phyloP scores from a whole-genome alignment of 2,797 vertebrate genomes.

The Cetoscarus ocellatus region DNA sequence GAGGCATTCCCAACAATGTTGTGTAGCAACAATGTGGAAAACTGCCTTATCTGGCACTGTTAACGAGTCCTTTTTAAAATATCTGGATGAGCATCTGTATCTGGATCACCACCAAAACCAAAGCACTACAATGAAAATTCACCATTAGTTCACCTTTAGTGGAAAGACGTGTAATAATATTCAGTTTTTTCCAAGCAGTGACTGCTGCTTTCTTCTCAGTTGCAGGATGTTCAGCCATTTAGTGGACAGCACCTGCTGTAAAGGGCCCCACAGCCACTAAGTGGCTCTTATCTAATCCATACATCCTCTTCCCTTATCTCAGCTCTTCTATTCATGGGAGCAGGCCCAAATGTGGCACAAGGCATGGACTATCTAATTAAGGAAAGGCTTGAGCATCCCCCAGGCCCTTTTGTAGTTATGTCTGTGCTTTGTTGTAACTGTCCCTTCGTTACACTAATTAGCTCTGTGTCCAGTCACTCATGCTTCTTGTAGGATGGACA shows the following conservation, averaged over 20 bases:
- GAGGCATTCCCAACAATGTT: too few species aligned
- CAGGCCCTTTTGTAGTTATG: conserved; percentile 57
- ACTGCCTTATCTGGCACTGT: too few species aligned
- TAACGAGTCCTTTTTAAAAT: too few species aligned
- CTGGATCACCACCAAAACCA: too few species aligned
- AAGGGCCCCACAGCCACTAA: conserved; percentile 59
- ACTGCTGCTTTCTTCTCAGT: conserved; percentile 37
- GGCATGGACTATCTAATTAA: conserved; percentile 72
- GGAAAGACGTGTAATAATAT: too few species aligned
- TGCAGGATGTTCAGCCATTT: conserved; percentile 29
- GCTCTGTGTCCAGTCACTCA: conserved; percentile 53
- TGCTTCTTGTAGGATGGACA: conserved; percentile 2
- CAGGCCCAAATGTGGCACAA: conserved; percentile 62
- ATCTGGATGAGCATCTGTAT: too few species aligned
- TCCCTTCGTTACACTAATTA: conserved; percentile 56
- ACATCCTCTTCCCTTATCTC: conserved; percentile 72
- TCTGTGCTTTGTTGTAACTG: conserved; percentile 54
- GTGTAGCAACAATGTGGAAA: too few species aligned
- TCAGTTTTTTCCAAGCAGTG: conserved; percentile 17
- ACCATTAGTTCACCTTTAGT: too few species aligned
- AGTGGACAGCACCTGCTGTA: conserved; percentile 39
- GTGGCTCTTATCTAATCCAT: conserved; percentile 80
- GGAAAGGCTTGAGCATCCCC: conserved; percentile 59
- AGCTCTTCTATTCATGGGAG: conserved; percentile 63
- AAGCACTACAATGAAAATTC: too few species aligned